A percentile compares a stretch with the other conserved stretches of the same genome.
phyloP scores from a whole-genome alignment of 2,797 vertebrate genomes.

The Clarias platycephalus region DNA sequence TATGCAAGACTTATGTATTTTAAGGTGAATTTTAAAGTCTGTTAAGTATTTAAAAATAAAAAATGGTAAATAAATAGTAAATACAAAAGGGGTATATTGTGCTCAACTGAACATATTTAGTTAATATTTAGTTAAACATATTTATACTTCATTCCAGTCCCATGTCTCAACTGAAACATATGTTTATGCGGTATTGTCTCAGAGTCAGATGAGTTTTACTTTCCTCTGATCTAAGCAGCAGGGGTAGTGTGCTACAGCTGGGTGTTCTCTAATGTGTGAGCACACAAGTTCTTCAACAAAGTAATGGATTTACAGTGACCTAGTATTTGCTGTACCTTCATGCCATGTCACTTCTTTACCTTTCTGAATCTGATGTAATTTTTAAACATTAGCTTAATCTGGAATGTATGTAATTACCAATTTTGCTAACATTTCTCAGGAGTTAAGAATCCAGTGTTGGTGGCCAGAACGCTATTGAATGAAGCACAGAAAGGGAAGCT shows the following conservation, averaged over 20 bases:
- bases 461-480: constrained; percentile 91
- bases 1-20: neutral
- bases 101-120: no score
- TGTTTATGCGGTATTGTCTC: neutral
- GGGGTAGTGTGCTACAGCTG: neutral
- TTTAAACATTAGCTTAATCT: neutral
- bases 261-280: neutral
- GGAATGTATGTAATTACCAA: neutral
- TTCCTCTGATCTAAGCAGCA: neutral
- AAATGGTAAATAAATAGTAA: neutral
- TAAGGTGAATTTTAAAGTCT: neutral
- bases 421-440: constrained; percentile 69
- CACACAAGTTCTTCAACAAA: neutral
- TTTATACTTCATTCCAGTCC: no score
- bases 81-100: no score
- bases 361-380: neutral
- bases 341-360: neutral
- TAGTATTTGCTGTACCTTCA: neutral
- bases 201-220: neutral
- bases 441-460: constrained; percentile 97
- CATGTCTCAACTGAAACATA: neutral
- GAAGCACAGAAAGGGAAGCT: constrained; percentile 99
- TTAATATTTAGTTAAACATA: no score
- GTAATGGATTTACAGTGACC: neutral
- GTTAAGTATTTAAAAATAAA: neutral